A percentile compares a stretch with the other conserved stretches of the same genome.
These are phyloP conservation scores for Enhydra lutris DNA, from an alignment of 2,113 vertebrate genomes.

Conservation along the genomic window DNA sequence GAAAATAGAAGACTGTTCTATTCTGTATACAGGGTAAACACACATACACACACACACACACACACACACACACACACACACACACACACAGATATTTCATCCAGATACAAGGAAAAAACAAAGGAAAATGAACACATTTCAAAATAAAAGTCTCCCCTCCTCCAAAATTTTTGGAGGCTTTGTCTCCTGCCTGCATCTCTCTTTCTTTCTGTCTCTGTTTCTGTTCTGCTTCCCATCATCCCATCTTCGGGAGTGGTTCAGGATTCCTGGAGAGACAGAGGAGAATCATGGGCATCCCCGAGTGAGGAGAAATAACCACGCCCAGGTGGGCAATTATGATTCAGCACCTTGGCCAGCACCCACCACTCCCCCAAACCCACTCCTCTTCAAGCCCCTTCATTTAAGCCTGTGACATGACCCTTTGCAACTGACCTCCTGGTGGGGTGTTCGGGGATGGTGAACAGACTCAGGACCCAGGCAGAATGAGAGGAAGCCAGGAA, in stretches of 20 bases:
- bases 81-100: background rate
- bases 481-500: background rate
- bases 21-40: background rate
- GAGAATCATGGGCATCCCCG: background rate
- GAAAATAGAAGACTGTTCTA: background rate
- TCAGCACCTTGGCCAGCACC: slow-evolving; percentile 53
- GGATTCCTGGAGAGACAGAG: background rate
- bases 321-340: background rate
- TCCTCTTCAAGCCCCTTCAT: background rate
- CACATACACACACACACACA: too few species aligned
- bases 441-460: background rate
- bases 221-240: background rate
- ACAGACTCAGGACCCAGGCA: background rate
- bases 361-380: too few species aligned
- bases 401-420: background rate
- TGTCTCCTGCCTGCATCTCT: background rate
- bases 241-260: background rate
- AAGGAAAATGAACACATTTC: slow-evolving; percentile 6
- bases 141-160: background rate
- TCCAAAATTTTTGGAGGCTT: background rate
- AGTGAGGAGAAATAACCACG: background rate
- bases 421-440: background rate
- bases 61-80: background rate
- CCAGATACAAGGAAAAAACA: slow-evolving; percentile 25
- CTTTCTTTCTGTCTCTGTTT: background rate